Evolutionary conservation across 2,113 vertebrate genomes (phyloP).

Genomic region (Pomatostomus ruficeps): DNA sequence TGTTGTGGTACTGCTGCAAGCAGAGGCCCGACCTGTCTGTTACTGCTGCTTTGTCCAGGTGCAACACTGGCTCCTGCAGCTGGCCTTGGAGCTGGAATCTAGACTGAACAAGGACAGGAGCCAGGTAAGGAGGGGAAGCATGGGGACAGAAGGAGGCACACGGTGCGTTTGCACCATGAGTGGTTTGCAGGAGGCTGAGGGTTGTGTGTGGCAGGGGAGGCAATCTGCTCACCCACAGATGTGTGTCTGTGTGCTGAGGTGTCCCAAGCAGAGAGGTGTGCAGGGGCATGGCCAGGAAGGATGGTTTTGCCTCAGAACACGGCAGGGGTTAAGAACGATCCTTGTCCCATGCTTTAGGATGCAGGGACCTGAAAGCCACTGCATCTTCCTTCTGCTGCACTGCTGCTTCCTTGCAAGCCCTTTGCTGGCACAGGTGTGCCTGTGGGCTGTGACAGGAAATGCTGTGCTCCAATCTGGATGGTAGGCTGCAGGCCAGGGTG

Average conservation of each 20-base stretch:
- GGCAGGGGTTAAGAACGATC: neutral
- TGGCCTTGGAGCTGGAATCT: conserved; percentile 91
- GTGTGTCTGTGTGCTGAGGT: neutral
- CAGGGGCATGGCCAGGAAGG: neutral
- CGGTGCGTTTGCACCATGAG: fast-evolving
- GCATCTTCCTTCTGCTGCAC: neutral
- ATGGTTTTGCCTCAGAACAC: neutral
- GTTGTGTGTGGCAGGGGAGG: neutral
- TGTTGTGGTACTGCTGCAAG: neutral
- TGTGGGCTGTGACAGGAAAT: neutral
- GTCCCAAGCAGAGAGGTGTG: neutral
- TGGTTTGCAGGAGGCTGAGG: neutral
- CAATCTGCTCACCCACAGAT: neutral
- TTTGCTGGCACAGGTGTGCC: neutral
- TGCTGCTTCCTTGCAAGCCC: neutral
- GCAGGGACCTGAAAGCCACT: neutral
- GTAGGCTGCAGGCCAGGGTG: neutral
- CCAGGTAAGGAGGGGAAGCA: conserved; percentile 72
- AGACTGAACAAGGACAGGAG: conserved; percentile 88
- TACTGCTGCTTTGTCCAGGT: conserved; percentile 72
- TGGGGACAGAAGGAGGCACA: fast-evolving
- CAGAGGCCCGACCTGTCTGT: neutral
- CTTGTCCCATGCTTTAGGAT: neutral
- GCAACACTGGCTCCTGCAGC: conserved; percentile 89
- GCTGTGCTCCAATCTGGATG: fast-evolving